These are phyloP conservation scores for Rhyacophila evoluta DNA, from an alignment of 2,888 invertebrate species.

Conservation along the genomic window DNA sequence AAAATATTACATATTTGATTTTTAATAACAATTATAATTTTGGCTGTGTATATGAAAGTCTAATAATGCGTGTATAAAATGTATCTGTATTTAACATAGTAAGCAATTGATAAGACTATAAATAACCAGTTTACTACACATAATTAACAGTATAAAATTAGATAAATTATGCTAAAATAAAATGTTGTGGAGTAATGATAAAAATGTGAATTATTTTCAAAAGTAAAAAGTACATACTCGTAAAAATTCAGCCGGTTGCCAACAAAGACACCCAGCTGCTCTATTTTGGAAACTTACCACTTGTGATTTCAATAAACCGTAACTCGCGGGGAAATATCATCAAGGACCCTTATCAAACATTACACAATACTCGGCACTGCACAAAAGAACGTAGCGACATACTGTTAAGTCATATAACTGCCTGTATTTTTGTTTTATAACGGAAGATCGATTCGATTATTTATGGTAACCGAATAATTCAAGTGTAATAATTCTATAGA, in stretches of 20 bases:
- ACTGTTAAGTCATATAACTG: background rate
- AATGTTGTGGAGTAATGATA: too few species aligned
- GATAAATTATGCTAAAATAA: too few species aligned
- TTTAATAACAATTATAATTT: too few species aligned
- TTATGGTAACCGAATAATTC: conserved; percentile 28
- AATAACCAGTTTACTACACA: too few species aligned
- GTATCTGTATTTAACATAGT: too few species aligned
- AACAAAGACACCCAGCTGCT: conserved; percentile 51
- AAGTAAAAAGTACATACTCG: too few species aligned
- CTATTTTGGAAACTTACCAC: conserved; percentile 44
- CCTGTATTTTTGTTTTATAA: conserved; percentile 5
- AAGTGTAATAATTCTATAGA: conserved; percentile 27
- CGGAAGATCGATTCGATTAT: conserved; percentile 47
- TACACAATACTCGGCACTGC: background rate
- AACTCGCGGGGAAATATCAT: conserved; percentile 43
- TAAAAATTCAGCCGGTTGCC: background rate
- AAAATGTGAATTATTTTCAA: too few species aligned
- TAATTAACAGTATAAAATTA: too few species aligned
- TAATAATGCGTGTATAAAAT: too few species aligned
- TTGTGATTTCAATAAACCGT: conserved; percentile 46
- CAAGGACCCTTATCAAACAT: conserved; percentile 48
- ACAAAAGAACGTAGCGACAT: background rate
- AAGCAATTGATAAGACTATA: too few species aligned
- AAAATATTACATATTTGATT: too few species aligned
- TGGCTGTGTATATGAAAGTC: too few species aligned